A percentile compares a stretch with the other conserved stretches of the same genome.
Conservation (phyloP, 2,797 vertebrate species). For the Zenarchopterus dispar region DNA sequence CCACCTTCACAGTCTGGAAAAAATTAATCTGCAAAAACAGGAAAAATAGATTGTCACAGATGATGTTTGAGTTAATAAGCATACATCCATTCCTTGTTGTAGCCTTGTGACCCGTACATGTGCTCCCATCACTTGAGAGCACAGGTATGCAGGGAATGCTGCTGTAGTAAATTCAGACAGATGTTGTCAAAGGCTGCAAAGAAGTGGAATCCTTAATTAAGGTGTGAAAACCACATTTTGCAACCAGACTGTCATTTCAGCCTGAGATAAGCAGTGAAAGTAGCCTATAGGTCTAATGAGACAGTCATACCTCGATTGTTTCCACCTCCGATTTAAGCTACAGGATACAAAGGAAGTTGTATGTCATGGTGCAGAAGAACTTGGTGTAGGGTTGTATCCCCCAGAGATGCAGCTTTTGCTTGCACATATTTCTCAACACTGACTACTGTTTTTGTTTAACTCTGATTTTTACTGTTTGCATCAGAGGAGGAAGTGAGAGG, state of each 20-base stretch:
- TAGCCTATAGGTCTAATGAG: slow-evolving; percentile 20
- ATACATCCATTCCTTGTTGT: slow-evolving; percentile 57
- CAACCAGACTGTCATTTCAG: slow-evolving; percentile 63
- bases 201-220: slow-evolving; percentile 37
- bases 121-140: slow-evolving; percentile 59
- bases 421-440: slow-evolving; percentile 43
- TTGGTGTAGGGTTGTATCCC: neutral
- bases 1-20: slow-evolving; percentile 29
- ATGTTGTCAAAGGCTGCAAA: slow-evolving; percentile 35
- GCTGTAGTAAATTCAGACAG: slow-evolving; percentile 34
- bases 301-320: slow-evolving; percentile 17
- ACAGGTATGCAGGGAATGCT: slow-evolving; percentile 73
- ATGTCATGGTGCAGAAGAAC: slow-evolving; percentile 34
- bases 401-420: slow-evolving; percentile 25
- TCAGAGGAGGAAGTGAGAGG: slow-evolving; percentile 45
- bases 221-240: slow-evolving; percentile 50
- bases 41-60: slow-evolving; percentile 41
- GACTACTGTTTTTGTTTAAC: slow-evolving; percentile 51
- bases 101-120: slow-evolving; percentile 61
- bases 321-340: slow-evolving; percentile 24
- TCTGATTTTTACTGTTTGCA: slow-evolving; percentile 59
- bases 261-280: slow-evolving; percentile 58
- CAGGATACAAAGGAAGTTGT: slow-evolving; percentile 25
- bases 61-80: slow-evolving; percentile 57
- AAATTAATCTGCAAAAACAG: slow-evolving; percentile 60